These are phyloP conservation scores for Nasua narica DNA, from an alignment of 2,797 vertebrate species.

Conservation along the genomic window DNA sequence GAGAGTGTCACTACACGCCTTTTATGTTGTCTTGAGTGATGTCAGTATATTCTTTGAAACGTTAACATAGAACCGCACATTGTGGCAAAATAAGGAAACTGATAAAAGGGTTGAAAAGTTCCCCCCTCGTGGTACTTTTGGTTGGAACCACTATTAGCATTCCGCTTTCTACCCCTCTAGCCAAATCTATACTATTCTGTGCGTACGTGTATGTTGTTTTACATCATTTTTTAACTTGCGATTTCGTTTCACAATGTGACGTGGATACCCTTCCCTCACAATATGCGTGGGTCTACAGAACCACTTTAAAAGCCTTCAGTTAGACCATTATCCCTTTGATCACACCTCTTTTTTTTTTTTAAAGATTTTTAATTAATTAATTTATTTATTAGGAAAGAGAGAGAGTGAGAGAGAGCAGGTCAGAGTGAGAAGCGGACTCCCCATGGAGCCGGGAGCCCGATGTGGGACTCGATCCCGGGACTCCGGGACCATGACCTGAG, in stretches of 20 bases:
- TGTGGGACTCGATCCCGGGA: too few relatives aligned
- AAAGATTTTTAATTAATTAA: too few relatives aligned
- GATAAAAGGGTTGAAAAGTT: background rate
- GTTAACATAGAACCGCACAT: background rate
- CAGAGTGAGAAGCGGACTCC: too few relatives aligned
- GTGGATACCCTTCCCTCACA: background rate
- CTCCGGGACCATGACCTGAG: too few relatives aligned
- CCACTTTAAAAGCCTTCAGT: background rate
- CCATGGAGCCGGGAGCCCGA: too few relatives aligned
- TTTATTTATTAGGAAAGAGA: too few relatives aligned
- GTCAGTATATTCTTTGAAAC: conserved; percentile 3
- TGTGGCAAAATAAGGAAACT: background rate
- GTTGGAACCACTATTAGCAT: background rate
- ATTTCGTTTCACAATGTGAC: background rate
- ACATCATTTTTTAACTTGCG: background rate
- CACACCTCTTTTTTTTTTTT: too few relatives aligned
- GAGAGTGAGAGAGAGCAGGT: too few relatives aligned
- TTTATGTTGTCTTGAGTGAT: background rate
- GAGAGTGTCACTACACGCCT: background rate
- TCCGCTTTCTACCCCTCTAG: background rate
- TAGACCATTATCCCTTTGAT: background rate
- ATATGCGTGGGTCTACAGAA: background rate
- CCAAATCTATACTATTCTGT: background rate
- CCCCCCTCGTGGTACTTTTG: background rate
- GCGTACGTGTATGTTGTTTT: background rate